Base-by-base conservation (phyloP, 2,113 vertebrate genomes). In the Electrona antarctica region DNA sequence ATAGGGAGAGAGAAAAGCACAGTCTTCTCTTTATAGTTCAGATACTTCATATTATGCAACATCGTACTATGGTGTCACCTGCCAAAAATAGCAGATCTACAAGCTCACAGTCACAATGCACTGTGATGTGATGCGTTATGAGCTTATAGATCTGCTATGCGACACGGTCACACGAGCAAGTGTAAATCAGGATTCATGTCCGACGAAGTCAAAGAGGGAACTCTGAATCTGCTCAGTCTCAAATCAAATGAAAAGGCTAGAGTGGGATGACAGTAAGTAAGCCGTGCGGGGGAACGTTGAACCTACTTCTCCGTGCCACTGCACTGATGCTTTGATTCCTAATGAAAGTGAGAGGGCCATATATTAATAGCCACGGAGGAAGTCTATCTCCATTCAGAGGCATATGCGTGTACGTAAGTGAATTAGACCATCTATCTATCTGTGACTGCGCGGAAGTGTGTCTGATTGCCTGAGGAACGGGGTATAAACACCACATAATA, bases 281-380 rank as follows among this genome's bases (percentile, higher is more conserved):
- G 33, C 60, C n/a, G 7, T 61, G 60, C 12, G 15, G 58, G 29
- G 21, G 1, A 4, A 41, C 11, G 28, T 8, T 29, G 8, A 8
- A 60, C 9, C 58, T 41, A 2, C 29, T n/a, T 46, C 33, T 58
- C 56, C 8, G 13, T 29, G 14, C 51, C 51, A 45, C 12, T 12
- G 54, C 56, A 65, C 4, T 54, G n/a, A n/a, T n/a, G 50, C 64
- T 59, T 64, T 41, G 47, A 57, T 70, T 67, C 6, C 58, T 11
- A 67, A 50, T 45, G 14, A 74, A 69, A 71, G 57, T 61, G 55
- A 11, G 13, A 41, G 33, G 60, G 55, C 33, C 21, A 21, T 13
- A 6, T 21, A 21, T 58, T 58, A 58, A 58, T 58, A n/a, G 56
- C 56, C 4, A 7, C 9, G 49, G 67, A 41, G 80, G 48, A 48